phyloP scores from a whole-genome alignment of 2,888 invertebrate genomes.

The Halictus ligatus region DNA sequence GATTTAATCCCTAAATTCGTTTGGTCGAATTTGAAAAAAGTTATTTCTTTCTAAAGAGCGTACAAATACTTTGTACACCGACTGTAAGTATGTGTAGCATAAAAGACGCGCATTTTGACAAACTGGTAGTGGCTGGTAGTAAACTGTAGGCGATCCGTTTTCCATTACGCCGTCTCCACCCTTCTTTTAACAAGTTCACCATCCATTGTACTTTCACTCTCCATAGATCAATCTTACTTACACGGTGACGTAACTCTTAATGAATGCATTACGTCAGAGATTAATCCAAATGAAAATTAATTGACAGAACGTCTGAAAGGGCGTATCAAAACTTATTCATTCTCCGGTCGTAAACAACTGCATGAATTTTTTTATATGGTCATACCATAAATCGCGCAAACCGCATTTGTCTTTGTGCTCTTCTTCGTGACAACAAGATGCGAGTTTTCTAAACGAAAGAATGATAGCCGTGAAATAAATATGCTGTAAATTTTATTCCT shows the following conservation, averaged over 20 bases:
- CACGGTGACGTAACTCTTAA: not conserved
- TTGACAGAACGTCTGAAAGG: not conserved
- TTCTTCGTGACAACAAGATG: too few species aligned
- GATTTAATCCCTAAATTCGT: too few species aligned
- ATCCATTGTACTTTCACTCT: constrained; percentile 5
- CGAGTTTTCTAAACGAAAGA: too few species aligned
- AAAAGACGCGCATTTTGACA: not conserved
- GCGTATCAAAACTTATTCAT: not conserved
- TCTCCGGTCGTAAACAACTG: not conserved
- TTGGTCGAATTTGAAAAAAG: too few species aligned
- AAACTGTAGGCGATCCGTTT: not conserved
- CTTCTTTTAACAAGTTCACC: constrained; percentile 2
- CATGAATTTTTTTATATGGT: not conserved
- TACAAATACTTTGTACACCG: too few species aligned
- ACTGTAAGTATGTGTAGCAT: too few species aligned
- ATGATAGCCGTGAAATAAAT: too few species aligned
- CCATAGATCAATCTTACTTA: not conserved
- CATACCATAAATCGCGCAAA: too few species aligned
- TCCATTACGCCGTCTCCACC: not conserved
- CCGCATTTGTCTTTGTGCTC: too few species aligned
- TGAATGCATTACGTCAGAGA: not conserved
- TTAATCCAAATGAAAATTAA: constrained; percentile 6
- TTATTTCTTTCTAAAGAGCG: too few species aligned
- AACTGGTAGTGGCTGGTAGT: not conserved
- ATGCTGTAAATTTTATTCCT: too few species aligned